Conservation (phyloP, 1,140 invertebrate genomes). For the Magallana ariakensis region DNA sequence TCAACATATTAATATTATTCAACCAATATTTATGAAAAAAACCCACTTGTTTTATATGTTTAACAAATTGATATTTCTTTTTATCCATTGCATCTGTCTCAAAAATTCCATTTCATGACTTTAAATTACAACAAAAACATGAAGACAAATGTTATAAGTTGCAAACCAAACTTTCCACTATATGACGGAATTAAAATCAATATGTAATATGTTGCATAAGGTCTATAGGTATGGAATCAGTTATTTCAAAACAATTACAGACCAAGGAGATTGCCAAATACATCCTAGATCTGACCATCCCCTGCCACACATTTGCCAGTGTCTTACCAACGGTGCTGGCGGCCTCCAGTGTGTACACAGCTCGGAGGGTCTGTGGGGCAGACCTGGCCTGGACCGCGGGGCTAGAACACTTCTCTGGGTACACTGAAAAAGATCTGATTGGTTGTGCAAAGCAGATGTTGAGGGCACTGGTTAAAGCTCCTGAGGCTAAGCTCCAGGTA, state of each 20-base stretch:
- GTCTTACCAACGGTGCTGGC: slow-evolving; percentile 1
- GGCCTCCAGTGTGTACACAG: background rate
- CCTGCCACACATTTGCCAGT: background rate
- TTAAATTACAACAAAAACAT: too few relatives aligned
- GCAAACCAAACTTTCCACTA: too few relatives aligned
- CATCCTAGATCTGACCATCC: background rate
- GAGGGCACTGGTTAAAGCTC: background rate
- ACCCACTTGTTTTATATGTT: too few relatives aligned
- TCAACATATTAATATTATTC: too few relatives aligned
- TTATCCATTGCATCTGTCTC: too few relatives aligned
- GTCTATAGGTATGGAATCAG: too few relatives aligned
- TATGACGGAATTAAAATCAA: too few relatives aligned
- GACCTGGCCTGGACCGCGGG: background rate
- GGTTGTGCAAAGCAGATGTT: background rate
- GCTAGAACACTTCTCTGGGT: background rate
- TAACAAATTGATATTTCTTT: too few relatives aligned
- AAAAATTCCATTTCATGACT: too few relatives aligned
- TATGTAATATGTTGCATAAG: too few relatives aligned
- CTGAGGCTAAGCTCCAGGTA: background rate
- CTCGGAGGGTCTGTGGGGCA: background rate
- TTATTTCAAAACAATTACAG: background rate
- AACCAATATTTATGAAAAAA: too few relatives aligned
- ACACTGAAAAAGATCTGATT: slow-evolving; percentile 5
- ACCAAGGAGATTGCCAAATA: background rate
- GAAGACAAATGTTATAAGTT: too few relatives aligned